Base-by-base conservation (phyloP, 1,140 invertebrate species). In the Sitobion miscanthi region DNA sequence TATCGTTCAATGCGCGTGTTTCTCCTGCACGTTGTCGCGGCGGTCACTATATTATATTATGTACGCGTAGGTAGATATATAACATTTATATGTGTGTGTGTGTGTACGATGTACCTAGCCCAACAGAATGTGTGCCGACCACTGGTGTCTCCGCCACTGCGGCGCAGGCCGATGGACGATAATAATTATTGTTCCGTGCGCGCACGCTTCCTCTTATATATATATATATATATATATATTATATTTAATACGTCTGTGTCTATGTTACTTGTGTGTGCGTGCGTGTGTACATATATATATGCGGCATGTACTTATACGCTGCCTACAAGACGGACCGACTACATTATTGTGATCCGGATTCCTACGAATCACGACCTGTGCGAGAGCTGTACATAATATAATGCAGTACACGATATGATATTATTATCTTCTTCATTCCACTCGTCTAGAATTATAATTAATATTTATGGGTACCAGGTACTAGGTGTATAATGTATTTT, bases 381-480 rank as follows among this genome's bases (percentile, higher is more conserved):
- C 47, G 30, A 30, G 30, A 30, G 30, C 38, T 17, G 69, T 35
- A 35, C 35, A 35, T 35, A 25, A 57, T 57, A 57, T 57, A 57
- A 25, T 25, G 23, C 57, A 57, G 77, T 83, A 17, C 35, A 38
- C n/a, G n/a, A 38, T 83, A 54, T 21, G 7, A 21, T 21, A 83
- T 83, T 83, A 49, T 86, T 87, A 47, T 30, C 42, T 87, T 87
- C 45, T 30, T 47, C 42, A 8, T 49, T 87, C 17, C 30, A 77
- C 62, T n/a, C 62, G 62, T 77, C 62, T 77, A 77, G 62, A 77
- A n/a, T 77, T 77, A 77, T 77, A 77, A 77, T 77, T 77, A 77
- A 77, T 77, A 77, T n/a, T 77, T 77, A 6, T n/a, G 6, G 62
- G 62, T 77, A n/a, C 23, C 2, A 25, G 8, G 8, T 0, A 14